Evolutionary conservation across 2,888 invertebrate genomes (phyloP), one percentile per base, ranked within the genome.

Genomic region (Amblyteles armatorius): DNA sequence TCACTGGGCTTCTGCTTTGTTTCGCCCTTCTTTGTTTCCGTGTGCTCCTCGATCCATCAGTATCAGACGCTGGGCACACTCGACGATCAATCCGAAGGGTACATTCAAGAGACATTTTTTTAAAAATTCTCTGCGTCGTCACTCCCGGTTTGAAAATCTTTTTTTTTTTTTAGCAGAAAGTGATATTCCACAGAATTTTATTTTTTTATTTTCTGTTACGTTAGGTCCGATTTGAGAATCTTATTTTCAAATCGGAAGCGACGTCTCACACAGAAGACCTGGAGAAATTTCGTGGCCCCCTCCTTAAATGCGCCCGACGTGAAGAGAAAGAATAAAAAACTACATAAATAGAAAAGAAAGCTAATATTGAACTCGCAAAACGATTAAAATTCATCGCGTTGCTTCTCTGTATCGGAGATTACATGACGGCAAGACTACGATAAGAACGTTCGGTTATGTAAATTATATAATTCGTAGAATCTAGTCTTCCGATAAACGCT

Each of bases 401-500:
- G 5, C 29, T 48, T 13, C 26, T 48, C 16, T 68, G 57, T 26
- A 26, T 19, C 26, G 57, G 11, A 26, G 26, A 57, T 57, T 13
- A 26, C 11, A 57, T 26, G 26, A 11, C 22, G 9, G 22, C 3
- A n/a, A 19, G 2, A 26, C 26, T 22, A 22, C 26, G 33, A 71
- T 52, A 50, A 40, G 26, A 40, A 7, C 22, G 72, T 13, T 57
- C 40, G 40, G 16, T 55, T 57, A 72, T 72, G 57, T 44, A 57
- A 57, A 72, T 57, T 16, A 11, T 57, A 26, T 22, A n/a, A 29
- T 73, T 11, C 60, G 11, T 33, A 13, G 44, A 60, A 63, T 33
- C 19, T 19, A 26, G 33, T 63, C 0, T 74, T 26, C 16, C 55
- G 74, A 50, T 63, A 74, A 74, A 63, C 33, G 63, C n/a, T 19